Conservation (phyloP, 2,797 vertebrate species). For the Enoplosus armatus region DNA sequence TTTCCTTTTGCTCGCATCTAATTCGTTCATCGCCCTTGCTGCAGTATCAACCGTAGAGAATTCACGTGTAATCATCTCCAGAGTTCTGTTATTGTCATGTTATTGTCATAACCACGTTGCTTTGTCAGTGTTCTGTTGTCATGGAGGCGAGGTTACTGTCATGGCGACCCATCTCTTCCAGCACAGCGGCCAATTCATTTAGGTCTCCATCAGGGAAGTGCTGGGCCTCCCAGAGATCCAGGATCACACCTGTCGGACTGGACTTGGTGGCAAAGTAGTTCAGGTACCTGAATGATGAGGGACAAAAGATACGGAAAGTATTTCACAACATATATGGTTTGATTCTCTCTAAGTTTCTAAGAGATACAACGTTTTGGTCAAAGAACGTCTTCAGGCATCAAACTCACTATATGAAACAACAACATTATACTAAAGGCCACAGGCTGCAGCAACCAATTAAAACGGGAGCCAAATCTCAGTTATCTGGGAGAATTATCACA, state of each 20-base stretch:
- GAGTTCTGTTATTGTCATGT: constrained; percentile 51
- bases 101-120: constrained; percentile 34
- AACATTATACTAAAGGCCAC: background rate
- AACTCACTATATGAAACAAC: background rate
- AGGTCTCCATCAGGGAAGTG: constrained; percentile 98
- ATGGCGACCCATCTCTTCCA: constrained; percentile 98
- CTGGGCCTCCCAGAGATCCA: constrained; percentile 99
- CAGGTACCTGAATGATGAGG: constrained; percentile 89
- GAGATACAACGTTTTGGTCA: background rate
- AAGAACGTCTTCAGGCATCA: background rate
- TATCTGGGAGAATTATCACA: background rate
- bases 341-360: background rate
- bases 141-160: constrained; percentile 90
- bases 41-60: constrained; percentile 49
- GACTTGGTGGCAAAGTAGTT: constrained; percentile 99
- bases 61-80: constrained; percentile 53
- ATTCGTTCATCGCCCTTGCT: constrained; percentile 43
- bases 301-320: background rate
- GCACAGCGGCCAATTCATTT: constrained; percentile 93
- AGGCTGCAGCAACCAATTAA: background rate
- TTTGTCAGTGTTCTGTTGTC: constrained; percentile 91
- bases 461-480: background rate
- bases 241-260: constrained; percentile 96
- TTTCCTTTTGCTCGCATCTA: constrained; percentile 45
- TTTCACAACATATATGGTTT: background rate